Percentiles rank a stretch among this genome's conserved stretches.
Conservation (phyloP, 2,797 vertebrate genomes). For the Melanotaenia pygmaea region DNA sequence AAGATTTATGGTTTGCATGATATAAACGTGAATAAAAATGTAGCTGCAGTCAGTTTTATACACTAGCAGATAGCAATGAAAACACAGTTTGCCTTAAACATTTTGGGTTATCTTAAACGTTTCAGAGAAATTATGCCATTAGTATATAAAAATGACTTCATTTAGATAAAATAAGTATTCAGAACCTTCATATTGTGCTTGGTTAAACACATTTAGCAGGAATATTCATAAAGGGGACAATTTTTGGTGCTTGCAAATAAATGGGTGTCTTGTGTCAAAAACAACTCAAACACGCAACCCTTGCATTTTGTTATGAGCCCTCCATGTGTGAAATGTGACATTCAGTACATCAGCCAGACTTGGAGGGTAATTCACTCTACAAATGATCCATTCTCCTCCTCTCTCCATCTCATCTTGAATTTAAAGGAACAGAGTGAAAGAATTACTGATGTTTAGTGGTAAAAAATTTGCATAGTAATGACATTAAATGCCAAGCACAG, state of each 20-base stretch:
- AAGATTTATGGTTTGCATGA: not conserved
- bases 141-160: not conserved
- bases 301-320: not conserved
- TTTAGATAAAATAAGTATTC: not conserved
- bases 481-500: not conserved
- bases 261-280: not conserved
- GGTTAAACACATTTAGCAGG: not conserved
- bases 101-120: not conserved
- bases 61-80: not conserved
- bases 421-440: no score
- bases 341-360: not conserved
- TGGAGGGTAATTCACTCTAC: not conserved
- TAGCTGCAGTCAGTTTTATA: not conserved
- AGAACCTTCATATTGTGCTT: not conserved
- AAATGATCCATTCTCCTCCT: no score
- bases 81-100: not conserved
- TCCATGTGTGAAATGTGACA: not conserved
- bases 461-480: no score
- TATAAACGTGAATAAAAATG: not conserved
- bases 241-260: not conserved
- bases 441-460: no score
- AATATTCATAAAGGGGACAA: no score
- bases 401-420: no score
- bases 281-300: not conserved
- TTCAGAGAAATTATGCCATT: not conserved